A percentile compares a stretch with the other conserved stretches of the same genome.
These are phyloP conservation scores for Prunella fulvescens DNA, from an alignment of 2,113 vertebrate species.

Conservation along the genomic window DNA sequence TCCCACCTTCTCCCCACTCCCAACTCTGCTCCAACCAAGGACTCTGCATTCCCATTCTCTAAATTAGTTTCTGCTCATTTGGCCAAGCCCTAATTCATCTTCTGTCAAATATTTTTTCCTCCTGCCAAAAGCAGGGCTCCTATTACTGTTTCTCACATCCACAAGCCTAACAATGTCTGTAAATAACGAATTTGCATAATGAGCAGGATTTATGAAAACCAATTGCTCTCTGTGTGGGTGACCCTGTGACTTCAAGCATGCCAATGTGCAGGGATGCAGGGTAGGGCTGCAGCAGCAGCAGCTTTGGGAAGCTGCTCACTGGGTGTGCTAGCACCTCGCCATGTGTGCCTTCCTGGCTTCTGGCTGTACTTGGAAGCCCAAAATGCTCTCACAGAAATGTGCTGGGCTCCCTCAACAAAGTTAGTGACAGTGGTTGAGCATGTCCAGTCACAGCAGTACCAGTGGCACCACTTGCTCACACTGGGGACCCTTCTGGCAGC, in stretches of 20 bases:
- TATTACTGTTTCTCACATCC: neutral
- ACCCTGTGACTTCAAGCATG: neutral
- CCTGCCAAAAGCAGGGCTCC: neutral
- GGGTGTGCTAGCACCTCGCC: accelerated
- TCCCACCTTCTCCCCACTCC: neutral
- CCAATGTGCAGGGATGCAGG: accelerated
- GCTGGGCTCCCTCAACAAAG: neutral
- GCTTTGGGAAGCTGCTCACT: neutral
- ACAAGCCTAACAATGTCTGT: neutral
- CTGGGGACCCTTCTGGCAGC: neutral
- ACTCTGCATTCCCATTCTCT: neutral
- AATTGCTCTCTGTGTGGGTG: neutral
- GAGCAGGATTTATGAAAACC: neutral
- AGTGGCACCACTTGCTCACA: neutral
- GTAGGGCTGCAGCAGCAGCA: neutral
- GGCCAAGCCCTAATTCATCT: neutral
- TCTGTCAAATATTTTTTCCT: neutral
- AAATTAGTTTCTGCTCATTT: neutral
- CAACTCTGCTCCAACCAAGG: neutral
- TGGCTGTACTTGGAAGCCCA: neutral
- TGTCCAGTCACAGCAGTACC: neutral
- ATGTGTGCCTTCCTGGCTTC: neutral
- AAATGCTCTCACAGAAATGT: neutral
- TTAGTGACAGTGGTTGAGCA: neutral
- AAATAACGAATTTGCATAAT: conserved; percentile 15